phyloP scores from a whole-genome alignment of 2,888 invertebrate genomes.

The Epirrhoe tristata region DNA sequence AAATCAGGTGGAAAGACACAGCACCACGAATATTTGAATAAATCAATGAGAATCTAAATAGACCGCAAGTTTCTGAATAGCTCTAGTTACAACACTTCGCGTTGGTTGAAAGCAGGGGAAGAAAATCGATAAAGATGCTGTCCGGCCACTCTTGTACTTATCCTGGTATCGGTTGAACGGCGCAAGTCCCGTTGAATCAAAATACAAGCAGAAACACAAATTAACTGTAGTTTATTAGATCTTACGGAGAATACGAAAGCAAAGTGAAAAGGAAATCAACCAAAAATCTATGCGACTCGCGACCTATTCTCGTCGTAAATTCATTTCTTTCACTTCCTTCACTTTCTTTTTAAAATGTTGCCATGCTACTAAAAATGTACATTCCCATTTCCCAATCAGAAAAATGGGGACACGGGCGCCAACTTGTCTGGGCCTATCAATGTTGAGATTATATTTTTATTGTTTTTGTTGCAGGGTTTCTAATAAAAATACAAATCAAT shows the following conservation, averaged over 20 bases:
- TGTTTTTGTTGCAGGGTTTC: neutral
- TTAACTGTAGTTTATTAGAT: slow-evolving; percentile 81
- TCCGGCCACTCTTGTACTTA: slow-evolving; percentile 77
- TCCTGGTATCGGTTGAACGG: slow-evolving; percentile 72
- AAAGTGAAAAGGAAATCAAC: slow-evolving; percentile 86
- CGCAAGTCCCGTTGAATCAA: slow-evolving; percentile 76
- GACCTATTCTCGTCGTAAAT: slow-evolving; percentile 85
- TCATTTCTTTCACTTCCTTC: slow-evolving; percentile 85
- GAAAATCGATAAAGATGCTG: slow-evolving; percentile 86
- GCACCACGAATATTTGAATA: slow-evolving; percentile 57
- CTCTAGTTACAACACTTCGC: slow-evolving; percentile 79
- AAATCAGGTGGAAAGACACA: slow-evolving; percentile 67
- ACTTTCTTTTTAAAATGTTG: slow-evolving; percentile 84
- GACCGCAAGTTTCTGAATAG: slow-evolving; percentile 67
- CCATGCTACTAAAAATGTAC: slow-evolving; percentile 51
- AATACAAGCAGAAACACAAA: slow-evolving; percentile 78
- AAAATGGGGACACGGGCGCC: slow-evolving; percentile 28
- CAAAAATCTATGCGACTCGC: slow-evolving; percentile 85
- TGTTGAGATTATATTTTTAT: neutral
- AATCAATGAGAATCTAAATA: slow-evolving; percentile 63
- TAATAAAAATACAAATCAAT: neutral
- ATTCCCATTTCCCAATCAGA: slow-evolving; percentile 13
- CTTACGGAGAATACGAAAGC: slow-evolving; percentile 80
- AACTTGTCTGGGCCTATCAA: slow-evolving; percentile 20
- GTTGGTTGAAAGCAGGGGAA: slow-evolving; percentile 85